Base-by-base conservation (phyloP, 1,140 invertebrate genomes). In the Fopius arisanus region DNA sequence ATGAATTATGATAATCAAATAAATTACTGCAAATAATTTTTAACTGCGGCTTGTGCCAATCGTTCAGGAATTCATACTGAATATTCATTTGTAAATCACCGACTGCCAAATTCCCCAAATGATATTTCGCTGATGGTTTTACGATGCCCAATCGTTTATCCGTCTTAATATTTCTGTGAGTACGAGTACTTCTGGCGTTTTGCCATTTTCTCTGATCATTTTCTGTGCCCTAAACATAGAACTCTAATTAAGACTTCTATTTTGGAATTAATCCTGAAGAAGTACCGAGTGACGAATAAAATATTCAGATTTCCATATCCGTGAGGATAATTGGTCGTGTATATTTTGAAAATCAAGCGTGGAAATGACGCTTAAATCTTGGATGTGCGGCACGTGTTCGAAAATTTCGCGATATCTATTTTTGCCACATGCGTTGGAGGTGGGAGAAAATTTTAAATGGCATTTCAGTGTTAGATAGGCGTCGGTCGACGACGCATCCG, bases 381-480 rank as follows among this genome's bases (percentile, higher is more conserved):
- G 62, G n/a, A 1, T 65, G n/a, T 65, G 62, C 23, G 28, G 33
- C 37, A 65, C 41, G 77, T 78, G 77, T 76, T 79, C 77, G 73
- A 79, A 83, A 80, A n/a, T n/a, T 81, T 78, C 28, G 62, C 62
- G 19, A 65, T 79, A 72, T 80, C 83, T 84, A 82, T 84, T 84
- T 81, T 77, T 78, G 77, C 29, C 76, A 12, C 29, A 65, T 7
- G 5, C 1, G 78, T 79, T 76, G 78, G 79, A 77, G 76, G 48
- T 78, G 77, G 72, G 12, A 59, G 16, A 29, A 40, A n/a, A 40
- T 48, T 59, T 54, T 51, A 41, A 23, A 31, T 12, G 37, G 67
- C 37, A 63, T 71, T 73, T 79, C 83, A 88, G 86, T 88, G 79
- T 85, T 82, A 81, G 79, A 83, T 79, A 83, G 79, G 82, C 85